Base-by-base conservation (phyloP, 1,140 invertebrate genomes). In the Diachasma alloeum region DNA sequence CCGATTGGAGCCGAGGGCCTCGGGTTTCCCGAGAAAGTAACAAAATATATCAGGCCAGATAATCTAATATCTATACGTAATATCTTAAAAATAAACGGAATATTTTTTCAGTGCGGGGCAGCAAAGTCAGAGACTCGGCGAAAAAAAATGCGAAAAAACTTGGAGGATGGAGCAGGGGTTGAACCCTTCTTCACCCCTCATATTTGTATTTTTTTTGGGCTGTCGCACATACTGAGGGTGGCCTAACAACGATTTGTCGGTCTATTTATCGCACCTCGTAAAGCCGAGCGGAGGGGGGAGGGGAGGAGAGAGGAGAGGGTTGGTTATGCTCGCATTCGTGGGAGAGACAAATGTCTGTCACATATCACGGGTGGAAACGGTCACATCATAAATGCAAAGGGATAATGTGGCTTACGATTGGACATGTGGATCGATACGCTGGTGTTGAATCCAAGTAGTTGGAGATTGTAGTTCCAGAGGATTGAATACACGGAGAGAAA, bases 291-390 rank as follows among this genome's bases (percentile, higher is more conserved):
- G 42, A 8, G 39, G 39, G 48, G 15, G 19, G 46, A 78, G 66
- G 74, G n/a, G n/a, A n/a, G n/a, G n/a, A n/a, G n/a, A n/a, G 42
- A 8, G 39, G 39, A 37, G 15, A 63, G 44, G 37, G 70, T 72
- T 66, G 73, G 63, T 74, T 78, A 78, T 74, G 66, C 37, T 71
- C 71, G 53, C 22, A 78, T 74, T 71, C 36, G 19, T 48, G 24
- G 56, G 36, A 56, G 46, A 78, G 67, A 75, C 48, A 78, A 75
- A 71, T 78, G 77, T 73, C 31, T 69, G 72, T 78, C 53, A 78
- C 77, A 78, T 71, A 78, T 74, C 76, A 74, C 39, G 39, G 59
- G 48, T 74, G 48, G 56, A 17, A n/a, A 70, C 19, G 63, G 46
- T 19, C 19, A 74, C 42, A 68, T 36, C 24, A 66, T 66, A 66